Evolutionary conservation across 2,888 invertebrate genomes (phyloP).

Genomic region (Lasioglossum calceatum): DNA sequence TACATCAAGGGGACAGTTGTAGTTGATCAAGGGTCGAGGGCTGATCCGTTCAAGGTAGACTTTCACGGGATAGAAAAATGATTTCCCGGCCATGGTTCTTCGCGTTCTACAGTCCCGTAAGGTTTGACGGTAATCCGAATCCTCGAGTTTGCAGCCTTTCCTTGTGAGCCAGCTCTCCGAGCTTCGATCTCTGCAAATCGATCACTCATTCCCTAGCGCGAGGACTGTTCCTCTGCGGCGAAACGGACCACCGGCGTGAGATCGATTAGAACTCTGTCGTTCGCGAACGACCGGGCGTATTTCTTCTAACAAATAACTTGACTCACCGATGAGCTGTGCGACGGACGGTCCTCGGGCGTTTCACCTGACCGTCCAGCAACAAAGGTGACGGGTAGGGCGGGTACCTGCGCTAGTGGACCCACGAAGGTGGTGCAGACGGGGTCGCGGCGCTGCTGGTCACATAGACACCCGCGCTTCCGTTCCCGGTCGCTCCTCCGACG

Average conservation of each 20-base stretch:
- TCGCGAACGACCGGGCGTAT: constrained; percentile 4
- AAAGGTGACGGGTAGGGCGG: constrained; percentile 76
- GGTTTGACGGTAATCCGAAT: background rate
- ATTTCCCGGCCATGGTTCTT: background rate
- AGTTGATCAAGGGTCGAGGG: too few relatives aligned
- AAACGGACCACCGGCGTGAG: constrained; percentile 13
- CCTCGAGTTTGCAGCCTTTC: background rate
- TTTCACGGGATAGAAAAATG: background rate
- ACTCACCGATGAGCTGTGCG: constrained; percentile 77
- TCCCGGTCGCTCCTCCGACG: constrained; percentile 74
- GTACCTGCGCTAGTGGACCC: constrained; percentile 86
- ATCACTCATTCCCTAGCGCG: constrained; percentile 5
- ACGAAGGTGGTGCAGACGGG: constrained; percentile 86
- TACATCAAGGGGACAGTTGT: background rate
- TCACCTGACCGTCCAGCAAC: constrained; percentile 71
- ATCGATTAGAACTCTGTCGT: constrained; percentile 12
- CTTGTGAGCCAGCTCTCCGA: background rate
- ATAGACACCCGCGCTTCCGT: constrained; percentile 83
- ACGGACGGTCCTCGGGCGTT: constrained; percentile 69
- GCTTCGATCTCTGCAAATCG: background rate
- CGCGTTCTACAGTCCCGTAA: background rate
- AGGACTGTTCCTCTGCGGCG: background rate
- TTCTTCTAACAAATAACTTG: background rate
- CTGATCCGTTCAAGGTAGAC: background rate
- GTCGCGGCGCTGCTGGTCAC: constrained; percentile 83